These are phyloP conservation scores for Notoglanidium macrostoma DNA, from an alignment of 2,797 vertebrate species.

Conservation along the genomic window DNA sequence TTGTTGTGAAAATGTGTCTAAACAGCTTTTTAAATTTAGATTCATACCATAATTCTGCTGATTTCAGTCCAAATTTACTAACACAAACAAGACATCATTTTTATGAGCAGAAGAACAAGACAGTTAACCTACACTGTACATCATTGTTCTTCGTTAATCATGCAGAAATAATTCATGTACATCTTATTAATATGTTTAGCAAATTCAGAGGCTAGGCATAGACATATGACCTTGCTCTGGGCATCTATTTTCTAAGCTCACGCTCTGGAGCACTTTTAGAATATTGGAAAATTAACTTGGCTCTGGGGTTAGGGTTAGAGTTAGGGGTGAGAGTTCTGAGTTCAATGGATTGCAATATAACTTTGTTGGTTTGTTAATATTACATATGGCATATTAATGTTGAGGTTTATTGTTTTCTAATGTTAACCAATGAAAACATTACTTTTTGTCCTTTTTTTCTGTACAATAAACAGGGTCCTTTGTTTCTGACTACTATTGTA, in stretches of 20 bases:
- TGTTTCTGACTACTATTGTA: not conserved
- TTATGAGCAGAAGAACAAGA: not conserved
- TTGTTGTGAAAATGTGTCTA: not conserved
- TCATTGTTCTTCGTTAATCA: not conserved
- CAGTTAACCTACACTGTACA: not conserved
- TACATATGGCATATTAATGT: not conserved
- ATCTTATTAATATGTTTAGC: not conserved
- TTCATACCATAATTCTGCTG: not conserved
- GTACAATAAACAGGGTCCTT: not conserved
- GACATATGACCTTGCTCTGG: slow-evolving; percentile 4
- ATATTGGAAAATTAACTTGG: not conserved
- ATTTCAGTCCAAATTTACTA: not conserved
- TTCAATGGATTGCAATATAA: not conserved
- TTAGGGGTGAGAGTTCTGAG: not conserved
- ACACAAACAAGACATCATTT: not conserved
- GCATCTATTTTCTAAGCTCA: not conserved
- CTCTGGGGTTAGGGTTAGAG: too few relatives aligned
- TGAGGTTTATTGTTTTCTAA: not conserved
- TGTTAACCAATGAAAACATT: not conserved
- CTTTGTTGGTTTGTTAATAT: not conserved
- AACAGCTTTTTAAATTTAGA: not conserved
- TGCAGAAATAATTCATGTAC: slow-evolving; percentile 1
- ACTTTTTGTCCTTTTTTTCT: not conserved
- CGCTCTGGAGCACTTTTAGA: not conserved
- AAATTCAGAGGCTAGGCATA: not conserved